A percentile compares a stretch with the other conserved stretches of the same genome.
Evolutionary conservation across 2,888 invertebrate species (phyloP).

Genomic region (Phlogophora meticulosa): DNA sequence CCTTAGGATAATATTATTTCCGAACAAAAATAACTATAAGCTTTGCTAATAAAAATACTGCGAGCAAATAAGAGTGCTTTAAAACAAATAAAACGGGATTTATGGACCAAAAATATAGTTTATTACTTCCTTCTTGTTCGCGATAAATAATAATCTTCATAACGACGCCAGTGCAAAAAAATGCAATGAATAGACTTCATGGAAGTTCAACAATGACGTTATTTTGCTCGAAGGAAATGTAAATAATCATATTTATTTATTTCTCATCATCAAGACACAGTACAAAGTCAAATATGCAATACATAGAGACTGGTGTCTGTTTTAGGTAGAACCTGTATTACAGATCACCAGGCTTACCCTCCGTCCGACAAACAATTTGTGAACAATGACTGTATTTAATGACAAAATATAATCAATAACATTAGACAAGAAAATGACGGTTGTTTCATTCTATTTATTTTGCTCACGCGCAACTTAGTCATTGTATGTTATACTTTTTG

Average conservation of each 20-base stretch:
- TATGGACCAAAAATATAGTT: slow-evolving; percentile 39
- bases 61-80: slow-evolving; percentile 33
- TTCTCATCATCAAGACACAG: too few species aligned
- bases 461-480: background rate
- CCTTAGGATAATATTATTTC: too few species aligned
- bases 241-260: background rate
- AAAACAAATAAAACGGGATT: slow-evolving; percentile 49
- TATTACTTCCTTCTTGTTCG: slow-evolving; percentile 52
- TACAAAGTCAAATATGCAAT: too few species aligned
- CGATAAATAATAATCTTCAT: slow-evolving; percentile 46
- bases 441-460: background rate
- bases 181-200: slow-evolving; percentile 15
- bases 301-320: too few species aligned
- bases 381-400: too few species aligned
- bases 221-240: background rate
- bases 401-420: too few species aligned
- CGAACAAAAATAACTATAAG: slow-evolving; percentile 30
- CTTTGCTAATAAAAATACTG: slow-evolving; percentile 13
- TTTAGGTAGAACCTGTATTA: too few species aligned
- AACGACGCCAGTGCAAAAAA: slow-evolving; percentile 15
- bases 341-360: too few species aligned
- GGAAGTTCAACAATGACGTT: slow-evolving; percentile 25
- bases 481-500: background rate
- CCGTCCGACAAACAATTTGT: too few species aligned
- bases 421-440: too few species aligned